Conservation (phyloP, 2,113 vertebrate genomes). For the Coregonus clupeaformis region DNA sequence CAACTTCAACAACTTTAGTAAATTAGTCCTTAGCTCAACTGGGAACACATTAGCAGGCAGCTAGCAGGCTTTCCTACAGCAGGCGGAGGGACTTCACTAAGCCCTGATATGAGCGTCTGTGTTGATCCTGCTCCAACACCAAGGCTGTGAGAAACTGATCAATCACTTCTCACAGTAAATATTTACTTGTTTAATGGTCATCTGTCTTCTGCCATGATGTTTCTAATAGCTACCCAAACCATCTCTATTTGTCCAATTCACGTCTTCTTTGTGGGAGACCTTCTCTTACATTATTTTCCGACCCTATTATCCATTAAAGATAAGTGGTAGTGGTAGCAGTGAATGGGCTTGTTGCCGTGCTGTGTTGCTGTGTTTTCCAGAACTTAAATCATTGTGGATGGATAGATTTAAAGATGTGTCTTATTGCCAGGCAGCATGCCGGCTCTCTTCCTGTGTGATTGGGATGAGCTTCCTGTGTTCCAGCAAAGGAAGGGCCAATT, state of each 20-base stretch:
- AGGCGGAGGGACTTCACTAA: background rate
- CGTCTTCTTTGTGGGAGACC: background rate
- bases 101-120: background rate
- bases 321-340: background rate
- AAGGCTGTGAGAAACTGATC: background rate
- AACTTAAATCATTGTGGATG: constrained; percentile 22
- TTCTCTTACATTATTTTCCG: constrained; percentile 2
- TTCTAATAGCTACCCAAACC: background rate
- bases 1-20: background rate
- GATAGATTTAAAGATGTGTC: constrained; percentile 39
- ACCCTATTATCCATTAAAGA: background rate
- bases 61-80: background rate
- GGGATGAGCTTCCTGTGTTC: constrained; percentile 56
- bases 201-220: no score
- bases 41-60: background rate
- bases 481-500: constrained; percentile 48
- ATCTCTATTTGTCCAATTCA: no score
- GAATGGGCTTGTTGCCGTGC: constrained; percentile 12
- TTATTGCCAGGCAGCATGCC: constrained; percentile 34
- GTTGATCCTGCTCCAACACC: background rate
- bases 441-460: constrained; percentile 56
- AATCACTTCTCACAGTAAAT: constrained; percentile 37
- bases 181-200: constrained; percentile 19
- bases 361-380: constrained; percentile 2
- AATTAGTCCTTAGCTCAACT: background rate